Conservation (phyloP, 2,113 vertebrate genomes). For the Meriones unguiculatus region DNA sequence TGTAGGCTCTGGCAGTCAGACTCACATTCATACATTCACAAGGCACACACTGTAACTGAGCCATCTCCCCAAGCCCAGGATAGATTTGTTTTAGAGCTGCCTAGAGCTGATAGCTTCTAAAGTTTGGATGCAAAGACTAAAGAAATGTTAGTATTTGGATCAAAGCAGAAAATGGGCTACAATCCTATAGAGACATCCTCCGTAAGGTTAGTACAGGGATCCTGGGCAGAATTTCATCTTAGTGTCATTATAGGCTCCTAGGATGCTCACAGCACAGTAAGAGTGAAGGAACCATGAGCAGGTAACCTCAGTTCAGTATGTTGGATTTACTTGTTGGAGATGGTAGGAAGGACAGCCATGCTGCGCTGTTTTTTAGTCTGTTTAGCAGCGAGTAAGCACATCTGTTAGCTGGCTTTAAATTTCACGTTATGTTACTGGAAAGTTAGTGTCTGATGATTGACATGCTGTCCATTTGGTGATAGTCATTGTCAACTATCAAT, state of each 20-base stretch:
- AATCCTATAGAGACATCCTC: not conserved
- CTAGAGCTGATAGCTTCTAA: not conserved
- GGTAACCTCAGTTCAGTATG: not conserved
- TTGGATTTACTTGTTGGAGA: not conserved
- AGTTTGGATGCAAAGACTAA: not conserved
- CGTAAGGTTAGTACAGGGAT: not conserved
- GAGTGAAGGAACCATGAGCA: not conserved
- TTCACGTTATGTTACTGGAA: not conserved
- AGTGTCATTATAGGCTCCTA: not conserved
- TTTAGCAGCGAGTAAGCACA: not conserved
- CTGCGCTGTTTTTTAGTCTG: not conserved
- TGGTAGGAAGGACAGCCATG: not conserved
- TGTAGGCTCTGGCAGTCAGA: not conserved
- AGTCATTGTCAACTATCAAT: not conserved
- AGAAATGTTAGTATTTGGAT: not conserved
- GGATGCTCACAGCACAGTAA: not conserved
- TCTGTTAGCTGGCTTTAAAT: constrained; percentile 5
- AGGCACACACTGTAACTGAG: not conserved
- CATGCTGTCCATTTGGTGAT: not conserved
- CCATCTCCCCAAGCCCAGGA: not conserved
- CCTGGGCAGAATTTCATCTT: not conserved
- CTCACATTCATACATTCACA: not conserved
- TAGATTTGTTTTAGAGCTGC: not conserved
- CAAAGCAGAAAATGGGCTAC: not conserved
- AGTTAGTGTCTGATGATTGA: not conserved